Base-by-base conservation (phyloP, 2,113 vertebrate species). In the Malurus alboscapulatus region DNA sequence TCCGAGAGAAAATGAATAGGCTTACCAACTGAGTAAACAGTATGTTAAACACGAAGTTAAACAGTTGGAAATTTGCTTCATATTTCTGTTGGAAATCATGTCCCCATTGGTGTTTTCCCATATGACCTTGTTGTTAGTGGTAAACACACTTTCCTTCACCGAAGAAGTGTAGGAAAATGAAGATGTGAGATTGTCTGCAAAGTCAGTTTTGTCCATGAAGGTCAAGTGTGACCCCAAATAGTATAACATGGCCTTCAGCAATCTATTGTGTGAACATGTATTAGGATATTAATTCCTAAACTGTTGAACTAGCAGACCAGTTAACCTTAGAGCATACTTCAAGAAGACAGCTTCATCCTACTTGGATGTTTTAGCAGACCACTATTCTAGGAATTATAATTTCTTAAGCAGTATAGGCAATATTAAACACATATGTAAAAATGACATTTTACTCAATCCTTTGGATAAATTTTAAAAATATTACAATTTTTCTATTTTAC, bases 371-470 rank as follows among this genome's bases (percentile, higher is more conserved):
- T 63, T 36, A 67, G 44, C 7, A 42, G 27, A 62, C 8, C 7
- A 1, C 7, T 63, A 3, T 30, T 40, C 14, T 34, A 48, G 17
- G n/a, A 81, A 69, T 19, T 13, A 11, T 11, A 0, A 0, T n/a
- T 78, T 61, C 36, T 34, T 26, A 62, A 40, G 7, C 12, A 11
- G 3, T 34, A 2, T 32, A 65, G 32, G 9, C 10, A 59, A 5
- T 13, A 74, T 30, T 84, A 84, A 61, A 42, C 6, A 63, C 6
- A 17, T 7, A 20, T 18, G 17, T 18, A 42, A 59, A 68, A 85
- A 8, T 38, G 7, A 24, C 3, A 27, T 47, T 73, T 72, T 32
- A 32, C 8, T 53, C 34, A 80, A 10, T 24, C n/a, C 2, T 59
- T 32, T 50, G 3, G n/a, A 12, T 2, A 82, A 76, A 44, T 3